A percentile compares a stretch with the other conserved stretches of the same genome.
Conservation (phyloP, 1,140 invertebrate genomes). For the Nephila pilipes region DNA sequence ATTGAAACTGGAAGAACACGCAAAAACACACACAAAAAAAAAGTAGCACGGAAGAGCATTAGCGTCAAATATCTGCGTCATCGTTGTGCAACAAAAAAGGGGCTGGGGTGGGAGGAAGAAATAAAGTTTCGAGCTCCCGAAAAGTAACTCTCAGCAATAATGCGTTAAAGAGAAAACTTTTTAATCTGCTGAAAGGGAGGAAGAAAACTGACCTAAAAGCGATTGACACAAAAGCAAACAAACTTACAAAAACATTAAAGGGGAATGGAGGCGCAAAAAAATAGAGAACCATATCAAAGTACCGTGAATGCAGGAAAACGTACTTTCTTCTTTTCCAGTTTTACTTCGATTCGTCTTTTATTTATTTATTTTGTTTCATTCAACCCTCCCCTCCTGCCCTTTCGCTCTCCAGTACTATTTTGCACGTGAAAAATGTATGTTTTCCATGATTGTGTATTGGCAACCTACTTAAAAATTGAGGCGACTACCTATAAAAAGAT, state of each 20-base stretch:
- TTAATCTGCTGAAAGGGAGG: constrained; percentile 76
- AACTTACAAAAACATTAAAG: constrained; percentile 76
- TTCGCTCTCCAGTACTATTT: constrained; percentile 66
- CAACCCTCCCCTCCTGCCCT: neutral
- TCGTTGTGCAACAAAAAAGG: constrained; percentile 57
- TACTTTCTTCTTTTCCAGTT: constrained; percentile 53
- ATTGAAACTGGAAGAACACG: constrained; percentile 72
- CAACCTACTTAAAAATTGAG: constrained; percentile 77
- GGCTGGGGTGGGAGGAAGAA: constrained; percentile 26
- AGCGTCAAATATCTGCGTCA: constrained; percentile 74
- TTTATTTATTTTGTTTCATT: constrained; percentile 13
- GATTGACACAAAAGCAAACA: constrained; percentile 76
- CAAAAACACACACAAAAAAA: neutral
- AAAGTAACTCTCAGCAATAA: constrained; percentile 76
- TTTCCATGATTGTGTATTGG: constrained; percentile 74
- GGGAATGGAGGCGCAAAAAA: constrained; percentile 50
- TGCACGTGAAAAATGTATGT: constrained; percentile 77
- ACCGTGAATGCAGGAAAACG: constrained; percentile 56
- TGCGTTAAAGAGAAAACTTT: constrained; percentile 77
- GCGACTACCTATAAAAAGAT: constrained; percentile 75
- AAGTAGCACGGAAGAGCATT: constrained; percentile 52
- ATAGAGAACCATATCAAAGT: constrained; percentile 68
- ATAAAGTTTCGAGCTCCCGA: constrained; percentile 63
- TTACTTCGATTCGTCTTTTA: constrained; percentile 15
- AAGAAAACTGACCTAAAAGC: constrained; percentile 75